Evolutionary conservation across 2,113 vertebrate species (phyloP), one percentile per base, ranked within the genome.

Genomic region (Channa argus): DNA sequence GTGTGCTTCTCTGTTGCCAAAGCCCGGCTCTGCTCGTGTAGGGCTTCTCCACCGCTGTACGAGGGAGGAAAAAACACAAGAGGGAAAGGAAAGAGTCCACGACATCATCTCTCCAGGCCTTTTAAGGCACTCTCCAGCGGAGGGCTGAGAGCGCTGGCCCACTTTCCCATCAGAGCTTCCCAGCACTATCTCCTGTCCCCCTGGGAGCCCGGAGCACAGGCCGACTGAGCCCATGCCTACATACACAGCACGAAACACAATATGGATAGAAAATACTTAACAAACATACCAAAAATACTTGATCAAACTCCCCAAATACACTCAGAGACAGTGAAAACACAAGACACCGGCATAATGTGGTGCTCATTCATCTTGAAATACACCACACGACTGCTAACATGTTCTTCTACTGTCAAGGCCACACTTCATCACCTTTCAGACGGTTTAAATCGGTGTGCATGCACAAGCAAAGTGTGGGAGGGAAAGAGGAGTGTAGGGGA

Each of bases 101-200:
- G 87, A 92, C 91, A 88, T 93, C 91, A 94, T 93, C 91, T 93
- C 91, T 91, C 88, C 91, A 84, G 83, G 80, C 94, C 94, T 94
- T 94, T 94, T 94, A 94, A 93, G 94, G 93, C 93, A 88, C 90
- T 92, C 90, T 94, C 91, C 90, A 91, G 91, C 14, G 87, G 90
- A 92, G 89, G 86, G 84, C 83, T 87, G 76, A 83, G 81, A 90
- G 53, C 9, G 63, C 79, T 93, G 92, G 91, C 92, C 92, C 91
- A 94, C 81, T 91, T 93, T 92, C 89, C 81, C 90, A 90, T 85
- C 88, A 82, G 54, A 80, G 82, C 86, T 89, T 84, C 90, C 86
- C 89, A 88, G 71, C 87, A 58, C 53, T n/a, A 43, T 86, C 84
- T 88, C 46, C 50, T 78, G 83, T 82, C 65, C 79, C 81, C 63